Base-by-base conservation (phyloP, 2,797 vertebrate genomes). In the Tauraco hartlaubi region DNA sequence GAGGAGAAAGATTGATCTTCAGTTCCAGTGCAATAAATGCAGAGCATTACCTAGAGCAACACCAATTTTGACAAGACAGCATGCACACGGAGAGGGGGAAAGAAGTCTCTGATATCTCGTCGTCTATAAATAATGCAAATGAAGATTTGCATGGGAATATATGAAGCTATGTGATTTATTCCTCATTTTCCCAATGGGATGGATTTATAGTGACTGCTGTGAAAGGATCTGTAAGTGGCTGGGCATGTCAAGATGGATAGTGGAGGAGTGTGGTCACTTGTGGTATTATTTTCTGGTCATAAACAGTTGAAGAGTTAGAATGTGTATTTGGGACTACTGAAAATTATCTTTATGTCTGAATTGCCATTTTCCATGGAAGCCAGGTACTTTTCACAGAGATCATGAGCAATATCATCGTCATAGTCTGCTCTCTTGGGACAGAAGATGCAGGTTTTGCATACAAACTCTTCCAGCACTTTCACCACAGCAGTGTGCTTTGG, bases 151-250 rank as follows among this genome's bases (percentile, higher is more conserved):
- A 59, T 79, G 63, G 51, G 66, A 83, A 82, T 48, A 85, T 66
- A 82, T 67, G 54, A 97, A 62, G n/a, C 33, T 84, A 22, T 39
- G 15, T 85, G 78, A 95, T 76, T 95, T 86, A 94, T 86, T 79
- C 11, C 25, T 63, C 28, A 23, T 55, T 79, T 88, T 22, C 46
- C 48, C 51, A 9, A 4, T 20, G 61, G 52, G 31, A 69, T 67
- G 33, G 63, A 86, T 95, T 94, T 78, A 87, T 62, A 74, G 35
- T 56, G 69, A 72, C 63, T 83, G 35, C 85, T 63, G 4, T 44
- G 76, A 54, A 79, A 81, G 66, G 35, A 67, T 62, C 85, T 95
- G 31, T 61, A 56, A 49, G 44, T 82, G 69, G 12, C 64, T 76
- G 67, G 79, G 59, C n/a, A 49, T 15, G 54, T 73, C 51, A 77